Evolutionary conservation across 2,888 invertebrate species (phyloP).

Genomic region (Pelosia muscerda): DNA sequence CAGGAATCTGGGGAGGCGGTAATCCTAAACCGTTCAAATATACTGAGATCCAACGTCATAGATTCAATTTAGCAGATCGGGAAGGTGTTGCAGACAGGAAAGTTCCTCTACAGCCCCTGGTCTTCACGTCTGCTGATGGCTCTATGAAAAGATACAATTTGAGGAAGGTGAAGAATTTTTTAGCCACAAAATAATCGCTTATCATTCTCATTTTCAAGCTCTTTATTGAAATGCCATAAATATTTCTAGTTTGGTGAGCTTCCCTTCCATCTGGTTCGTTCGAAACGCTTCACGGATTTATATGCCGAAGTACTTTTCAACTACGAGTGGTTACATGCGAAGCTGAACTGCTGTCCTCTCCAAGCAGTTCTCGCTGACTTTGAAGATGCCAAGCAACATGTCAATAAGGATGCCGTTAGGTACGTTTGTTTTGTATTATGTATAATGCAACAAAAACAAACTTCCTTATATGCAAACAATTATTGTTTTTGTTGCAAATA

Average conservation of each 20-base stretch:
- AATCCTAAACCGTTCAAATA: constrained; percentile 98
- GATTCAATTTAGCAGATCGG: constrained; percentile 94
- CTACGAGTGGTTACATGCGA: constrained; percentile 99
- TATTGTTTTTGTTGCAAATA: too few relatives aligned
- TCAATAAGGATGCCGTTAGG: constrained; percentile 94
- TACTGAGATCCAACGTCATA: constrained; percentile 97
- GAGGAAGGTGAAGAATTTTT: constrained; percentile 95
- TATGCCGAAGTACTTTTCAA: constrained; percentile 98
- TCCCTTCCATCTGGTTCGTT: constrained; percentile 97
- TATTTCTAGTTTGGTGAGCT: constrained; percentile 94
- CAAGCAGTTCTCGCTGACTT: constrained; percentile 98
- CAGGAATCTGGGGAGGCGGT: constrained; percentile 96
- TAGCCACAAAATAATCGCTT: too few relatives aligned
- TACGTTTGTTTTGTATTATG: constrained; percentile 49
- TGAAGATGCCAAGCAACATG: constrained; percentile 95
- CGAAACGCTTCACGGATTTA: constrained; percentile 95
- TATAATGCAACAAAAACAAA: too few relatives aligned
- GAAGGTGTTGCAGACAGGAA: constrained; percentile 97
- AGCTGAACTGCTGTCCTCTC: constrained; percentile 97
- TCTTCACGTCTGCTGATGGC: constrained; percentile 96
- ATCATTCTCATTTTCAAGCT: too few relatives aligned
- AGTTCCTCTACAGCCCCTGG: constrained; percentile 97
- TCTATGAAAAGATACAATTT: constrained; percentile 96
- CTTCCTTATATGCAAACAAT: too few relatives aligned
- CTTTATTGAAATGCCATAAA: neutral